Evolutionary conservation across 2,888 invertebrate species (phyloP), one percentile per base, ranked within the genome.

Genomic region (Teleiodes luculella): DNA sequence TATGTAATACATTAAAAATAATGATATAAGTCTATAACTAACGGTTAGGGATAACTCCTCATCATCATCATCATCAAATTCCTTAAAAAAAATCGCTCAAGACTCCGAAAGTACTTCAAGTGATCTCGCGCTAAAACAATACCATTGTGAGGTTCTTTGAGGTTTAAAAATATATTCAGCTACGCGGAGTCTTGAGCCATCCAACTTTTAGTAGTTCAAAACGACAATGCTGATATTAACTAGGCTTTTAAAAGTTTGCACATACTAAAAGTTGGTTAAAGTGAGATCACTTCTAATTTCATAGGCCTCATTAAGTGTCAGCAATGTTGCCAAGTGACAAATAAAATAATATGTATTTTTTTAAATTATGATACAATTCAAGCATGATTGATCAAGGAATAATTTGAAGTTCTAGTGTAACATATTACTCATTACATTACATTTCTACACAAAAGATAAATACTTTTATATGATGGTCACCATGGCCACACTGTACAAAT

Each of bases 1-100:
- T 82, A 85, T 77, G 82, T 78, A 80, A 81, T 80, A 81, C 76
- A 73, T 87, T 87, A 86, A 86, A 88, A 81, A 85, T 88, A 88
- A 87, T 88, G 86, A 88, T 88, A 88, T 86, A 51, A 51, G 35
- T 30, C 52, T 55, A 52, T 55, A 39, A 37, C 47, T 52, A 52
- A 55, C 48, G 41, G 18, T 50, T 50, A 46, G 20, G 35, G 20
- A 37, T 41, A 14, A 33, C 30, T 13, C 41, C 24, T 14, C 41
- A 18, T 33, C 49, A 4, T 31, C 41, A 20, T 18, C n/a, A n/a
- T n/a, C n/a, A 13, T 43, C 43, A 24, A 43, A 10, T 24, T 28
- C 49, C 24, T 46, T 33, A 49, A 36, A 51, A 51, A 41, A 51
- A 41, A 54, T 49, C 3, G 30, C 50, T 28, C 37, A 50, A 24